A percentile compares a stretch with the other conserved stretches of the same genome.
Evolutionary conservation across 2,888 invertebrate genomes (phyloP).

Genomic region (Dinocampus coccinellae): DNA sequence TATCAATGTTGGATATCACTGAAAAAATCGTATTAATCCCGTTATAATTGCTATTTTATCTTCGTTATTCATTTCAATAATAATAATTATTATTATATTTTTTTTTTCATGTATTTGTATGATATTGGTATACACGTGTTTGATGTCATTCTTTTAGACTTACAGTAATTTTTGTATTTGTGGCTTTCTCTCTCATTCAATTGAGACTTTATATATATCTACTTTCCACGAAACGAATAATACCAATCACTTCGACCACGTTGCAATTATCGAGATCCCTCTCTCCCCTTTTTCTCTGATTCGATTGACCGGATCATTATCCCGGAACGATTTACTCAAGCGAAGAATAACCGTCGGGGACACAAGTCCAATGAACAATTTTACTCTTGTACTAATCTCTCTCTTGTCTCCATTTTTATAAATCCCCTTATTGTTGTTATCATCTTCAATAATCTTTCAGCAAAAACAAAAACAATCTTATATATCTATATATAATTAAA

Average conservation of each 20-base stretch:
- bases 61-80: not conserved
- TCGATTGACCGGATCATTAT: conserved; percentile 31
- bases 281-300: conserved; percentile 30
- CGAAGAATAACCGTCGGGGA: conserved; percentile 22
- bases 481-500: not conserved
- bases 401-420: not conserved
- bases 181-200: conserved; percentile 12
- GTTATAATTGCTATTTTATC: not conserved
- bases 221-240: conserved; percentile 35
- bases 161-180: not conserved
- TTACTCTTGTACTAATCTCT: not conserved
- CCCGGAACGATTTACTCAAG: conserved; percentile 27
- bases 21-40: not conserved
- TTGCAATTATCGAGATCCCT: conserved; percentile 54
- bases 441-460: not conserved
- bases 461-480: not conserved
- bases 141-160: not conserved
- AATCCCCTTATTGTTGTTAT: not conserved
- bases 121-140: not conserved
- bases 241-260: conserved; percentile 46
- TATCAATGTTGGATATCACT: not conserved
- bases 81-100: not conserved
- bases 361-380: conserved; percentile 8
- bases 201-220: not conserved
- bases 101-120: not conserved